A percentile compares a stretch with the other conserved stretches of the same genome.
Conservation (phyloP, 2,113 vertebrate genomes). For the Potamarius usumacintae region DNA sequence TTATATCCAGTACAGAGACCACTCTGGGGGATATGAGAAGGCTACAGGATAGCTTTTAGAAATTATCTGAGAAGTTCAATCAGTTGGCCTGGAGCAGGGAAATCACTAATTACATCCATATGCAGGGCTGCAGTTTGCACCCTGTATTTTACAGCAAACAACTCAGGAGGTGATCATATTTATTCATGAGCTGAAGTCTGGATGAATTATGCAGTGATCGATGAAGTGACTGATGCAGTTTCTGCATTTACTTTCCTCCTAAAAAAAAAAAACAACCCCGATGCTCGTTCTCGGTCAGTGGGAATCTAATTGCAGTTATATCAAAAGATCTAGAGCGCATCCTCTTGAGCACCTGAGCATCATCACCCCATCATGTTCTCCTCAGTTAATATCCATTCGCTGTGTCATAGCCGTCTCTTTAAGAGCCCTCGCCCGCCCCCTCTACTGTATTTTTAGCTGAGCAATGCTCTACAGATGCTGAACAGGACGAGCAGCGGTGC, state of each 20-base stretch:
- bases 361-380: not conserved
- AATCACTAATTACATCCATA: not conserved
- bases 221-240: too few species aligned
- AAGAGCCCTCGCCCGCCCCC: slow-evolving; percentile 74
- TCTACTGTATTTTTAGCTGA: slow-evolving; percentile 77
- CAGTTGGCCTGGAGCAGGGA: not conserved
- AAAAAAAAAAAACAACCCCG: too few species aligned
- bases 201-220: not conserved
- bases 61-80: not conserved
- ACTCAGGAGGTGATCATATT: not conserved
- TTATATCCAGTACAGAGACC: not conserved
- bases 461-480: slow-evolving; percentile 74
- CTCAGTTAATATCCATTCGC: slow-evolving; percentile 35
- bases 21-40: not conserved
- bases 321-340: not conserved
- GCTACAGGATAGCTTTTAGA: not conserved
- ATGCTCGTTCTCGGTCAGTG: not conserved
- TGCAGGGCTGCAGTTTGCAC: not conserved
- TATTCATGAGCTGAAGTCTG: not conserved
- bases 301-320: not conserved
- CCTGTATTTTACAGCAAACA: not conserved
- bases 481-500: slow-evolving; percentile 63
- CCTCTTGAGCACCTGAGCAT: slow-evolving; percentile 7
- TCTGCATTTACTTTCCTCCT: not conserved
- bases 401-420: slow-evolving; percentile 73